phyloP scores from a whole-genome alignment of 64 coral and sea anemone species.

The Astreopora myriophthalma region DNA sequence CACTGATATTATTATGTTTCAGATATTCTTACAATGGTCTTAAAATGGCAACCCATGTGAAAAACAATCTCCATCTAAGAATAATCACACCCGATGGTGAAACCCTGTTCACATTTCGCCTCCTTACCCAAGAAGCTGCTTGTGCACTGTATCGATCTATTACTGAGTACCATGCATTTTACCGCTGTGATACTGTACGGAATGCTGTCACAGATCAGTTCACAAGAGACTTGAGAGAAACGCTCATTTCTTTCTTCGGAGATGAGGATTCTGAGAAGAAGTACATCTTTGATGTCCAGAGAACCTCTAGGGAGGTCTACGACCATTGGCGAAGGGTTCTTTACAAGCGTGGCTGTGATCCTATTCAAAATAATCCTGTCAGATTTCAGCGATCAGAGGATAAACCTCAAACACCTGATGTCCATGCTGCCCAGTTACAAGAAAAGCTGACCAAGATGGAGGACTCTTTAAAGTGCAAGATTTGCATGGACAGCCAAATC shows the following conservation, averaged over 20 bases:
- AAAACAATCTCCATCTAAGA: conserved; percentile 71
- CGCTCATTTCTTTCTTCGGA: conserved; percentile 85
- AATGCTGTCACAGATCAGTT: conserved; percentile 83
- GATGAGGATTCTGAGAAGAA: conserved; percentile 97
- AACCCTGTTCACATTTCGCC: conserved; percentile 65
- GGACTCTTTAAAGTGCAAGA: conserved; percentile 78
- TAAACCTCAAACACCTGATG: background rate
- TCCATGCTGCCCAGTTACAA: background rate
- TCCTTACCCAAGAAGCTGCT: conserved; percentile 72
- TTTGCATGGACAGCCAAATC: conserved; percentile 85
- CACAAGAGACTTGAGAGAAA: conserved; percentile 96
- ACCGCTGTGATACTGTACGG: conserved; percentile 93
- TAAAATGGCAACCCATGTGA: conserved; percentile 86
- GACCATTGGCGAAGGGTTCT: conserved; percentile 90
- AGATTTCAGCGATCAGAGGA: background rate
- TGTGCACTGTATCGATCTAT: conserved; percentile 89
- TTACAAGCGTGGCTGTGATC: conserved; percentile 71
- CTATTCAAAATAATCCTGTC: conserved; percentile 31
- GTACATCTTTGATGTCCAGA: conserved; percentile 98
- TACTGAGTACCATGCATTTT: conserved; percentile 98
- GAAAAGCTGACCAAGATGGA: conserved; percentile 76
- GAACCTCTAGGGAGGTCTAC: conserved; percentile 92
- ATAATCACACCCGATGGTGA: conserved; percentile 65
- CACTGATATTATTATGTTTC: background rate
- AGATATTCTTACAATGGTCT: conserved; percentile 82